Conservation (phyloP, 2,113 vertebrate genomes). For the Melierax canorus region DNA sequence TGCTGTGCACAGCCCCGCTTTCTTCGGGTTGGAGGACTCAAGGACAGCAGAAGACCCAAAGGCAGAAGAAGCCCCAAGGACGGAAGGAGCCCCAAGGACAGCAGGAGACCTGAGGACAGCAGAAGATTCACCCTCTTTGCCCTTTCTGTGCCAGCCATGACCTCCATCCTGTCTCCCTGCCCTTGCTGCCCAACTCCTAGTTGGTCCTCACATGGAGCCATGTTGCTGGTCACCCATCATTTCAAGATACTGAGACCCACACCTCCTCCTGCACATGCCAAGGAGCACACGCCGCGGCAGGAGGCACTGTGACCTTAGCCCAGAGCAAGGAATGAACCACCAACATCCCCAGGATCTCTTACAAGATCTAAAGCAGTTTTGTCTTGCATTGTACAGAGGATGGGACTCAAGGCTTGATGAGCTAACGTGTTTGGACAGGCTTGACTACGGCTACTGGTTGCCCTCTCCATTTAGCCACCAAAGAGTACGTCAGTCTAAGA, state of each 20-base stretch:
- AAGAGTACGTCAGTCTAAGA: background rate
- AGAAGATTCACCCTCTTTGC: background rate
- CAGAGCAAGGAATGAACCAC: background rate
- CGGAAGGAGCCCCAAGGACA: too few species aligned
- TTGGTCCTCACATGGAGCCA: background rate
- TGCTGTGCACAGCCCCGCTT: accelerated
- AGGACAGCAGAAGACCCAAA: background rate
- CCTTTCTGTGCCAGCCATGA: background rate
- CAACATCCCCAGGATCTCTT: background rate
- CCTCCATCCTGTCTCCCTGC: background rate
- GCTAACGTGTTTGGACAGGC: accelerated
- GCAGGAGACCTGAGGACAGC: background rate
- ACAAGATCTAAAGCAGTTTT: background rate
- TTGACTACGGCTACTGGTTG: background rate
- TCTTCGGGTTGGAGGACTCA: background rate
- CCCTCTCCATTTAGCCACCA: background rate
- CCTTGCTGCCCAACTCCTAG: background rate
- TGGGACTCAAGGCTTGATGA: background rate
- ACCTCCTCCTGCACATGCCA: background rate
- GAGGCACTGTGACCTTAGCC: background rate
- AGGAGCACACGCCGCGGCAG: accelerated
- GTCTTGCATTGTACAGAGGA: background rate
- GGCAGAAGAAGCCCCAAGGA: background rate
- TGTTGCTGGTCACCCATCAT: accelerated
- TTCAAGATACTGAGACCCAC: background rate